These are phyloP conservation scores for Siphamia tubifer DNA, from an alignment of 2,113 vertebrate species.

Conservation along the genomic window DNA sequence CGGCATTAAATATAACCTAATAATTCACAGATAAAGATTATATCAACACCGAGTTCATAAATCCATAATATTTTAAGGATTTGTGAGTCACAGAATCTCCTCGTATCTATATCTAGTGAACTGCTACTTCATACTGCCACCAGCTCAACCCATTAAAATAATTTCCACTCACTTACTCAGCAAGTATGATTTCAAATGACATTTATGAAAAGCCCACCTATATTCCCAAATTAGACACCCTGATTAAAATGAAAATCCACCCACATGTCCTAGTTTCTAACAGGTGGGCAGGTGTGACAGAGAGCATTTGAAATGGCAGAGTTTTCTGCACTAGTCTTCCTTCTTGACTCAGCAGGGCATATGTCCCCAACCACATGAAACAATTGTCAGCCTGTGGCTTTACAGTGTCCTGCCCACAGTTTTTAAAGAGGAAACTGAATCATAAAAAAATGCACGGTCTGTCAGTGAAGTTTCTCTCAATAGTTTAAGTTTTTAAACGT, in stretches of 20 bases:
- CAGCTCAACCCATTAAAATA: background rate
- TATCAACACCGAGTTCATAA: background rate
- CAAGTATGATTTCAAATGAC: background rate
- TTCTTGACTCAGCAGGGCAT: constrained; percentile 72
- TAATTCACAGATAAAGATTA: too few relatives aligned
- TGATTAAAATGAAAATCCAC: constrained; percentile 37
- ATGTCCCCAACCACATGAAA: constrained; percentile 70
- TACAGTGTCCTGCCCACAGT: constrained; percentile 70
- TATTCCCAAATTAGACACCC: constrained; percentile 58
- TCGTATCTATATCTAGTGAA: background rate
- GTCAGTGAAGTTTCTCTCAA: constrained; percentile 1
- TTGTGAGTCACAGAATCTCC: background rate
- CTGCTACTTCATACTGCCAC: background rate
- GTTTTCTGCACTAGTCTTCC: constrained; percentile 43
- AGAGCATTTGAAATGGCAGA: constrained; percentile 65
- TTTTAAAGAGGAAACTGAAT: constrained; percentile 76
- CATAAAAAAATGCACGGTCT: constrained; percentile 48
- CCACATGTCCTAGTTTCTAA: constrained; percentile 64
- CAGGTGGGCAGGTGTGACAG: constrained; percentile 67
- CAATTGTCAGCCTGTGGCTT: constrained; percentile 60
- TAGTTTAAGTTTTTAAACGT: too few relatives aligned
- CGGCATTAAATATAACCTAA: too few relatives aligned
- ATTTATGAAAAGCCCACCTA: constrained; percentile 32
- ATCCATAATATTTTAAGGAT: background rate
- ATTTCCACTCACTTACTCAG: background rate